These are phyloP conservation scores for Perizoma flavofasciatum DNA, from an alignment of 2,888 invertebrate species.

Conservation along the genomic window DNA sequence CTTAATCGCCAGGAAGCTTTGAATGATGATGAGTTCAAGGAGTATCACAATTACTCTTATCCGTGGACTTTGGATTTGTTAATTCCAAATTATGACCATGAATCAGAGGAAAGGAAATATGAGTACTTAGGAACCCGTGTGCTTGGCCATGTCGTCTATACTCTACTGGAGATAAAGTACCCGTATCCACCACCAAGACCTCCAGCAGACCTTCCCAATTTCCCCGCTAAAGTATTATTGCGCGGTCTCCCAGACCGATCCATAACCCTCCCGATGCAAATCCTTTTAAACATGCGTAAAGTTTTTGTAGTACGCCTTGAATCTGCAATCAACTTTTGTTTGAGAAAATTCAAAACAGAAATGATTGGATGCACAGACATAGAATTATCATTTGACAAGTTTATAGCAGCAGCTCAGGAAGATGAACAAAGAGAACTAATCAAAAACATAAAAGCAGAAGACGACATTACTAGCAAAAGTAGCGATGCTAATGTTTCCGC, in stretches of 20 bases:
- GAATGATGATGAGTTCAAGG: slow-evolving; percentile 81
- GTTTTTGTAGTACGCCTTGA: slow-evolving; percentile 75
- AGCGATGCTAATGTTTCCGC: slow-evolving; percentile 51
- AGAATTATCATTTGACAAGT: slow-evolving; percentile 71
- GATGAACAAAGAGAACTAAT: slow-evolving; percentile 66
- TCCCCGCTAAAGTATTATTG: slow-evolving; percentile 66
- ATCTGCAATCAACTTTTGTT: slow-evolving; percentile 83
- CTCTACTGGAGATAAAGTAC: slow-evolving; percentile 76
- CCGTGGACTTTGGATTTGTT: slow-evolving; percentile 82
- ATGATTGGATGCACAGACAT: slow-evolving; percentile 76
- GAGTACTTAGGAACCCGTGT: slow-evolving; percentile 72
- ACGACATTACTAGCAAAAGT: slow-evolving; percentile 55
- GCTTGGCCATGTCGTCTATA: slow-evolving; percentile 81
- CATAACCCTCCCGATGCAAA: slow-evolving; percentile 67
- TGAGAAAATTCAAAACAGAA: slow-evolving; percentile 81
- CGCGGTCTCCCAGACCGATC: slow-evolving; percentile 72
- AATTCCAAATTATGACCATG: slow-evolving; percentile 67
- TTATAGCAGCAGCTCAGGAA: slow-evolving; percentile 54
- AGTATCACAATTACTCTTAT: slow-evolving; percentile 79
- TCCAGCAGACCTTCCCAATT: slow-evolving; percentile 65
- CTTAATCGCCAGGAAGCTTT: slow-evolving; percentile 79
- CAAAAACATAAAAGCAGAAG: slow-evolving; percentile 63
- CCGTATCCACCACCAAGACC: slow-evolving; percentile 63
- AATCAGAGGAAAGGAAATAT: slow-evolving; percentile 70
- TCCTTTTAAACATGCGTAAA: slow-evolving; percentile 63